phyloP scores from a whole-genome alignment of 1,140 invertebrate genomes.

The Sinonovacula constricta region DNA sequence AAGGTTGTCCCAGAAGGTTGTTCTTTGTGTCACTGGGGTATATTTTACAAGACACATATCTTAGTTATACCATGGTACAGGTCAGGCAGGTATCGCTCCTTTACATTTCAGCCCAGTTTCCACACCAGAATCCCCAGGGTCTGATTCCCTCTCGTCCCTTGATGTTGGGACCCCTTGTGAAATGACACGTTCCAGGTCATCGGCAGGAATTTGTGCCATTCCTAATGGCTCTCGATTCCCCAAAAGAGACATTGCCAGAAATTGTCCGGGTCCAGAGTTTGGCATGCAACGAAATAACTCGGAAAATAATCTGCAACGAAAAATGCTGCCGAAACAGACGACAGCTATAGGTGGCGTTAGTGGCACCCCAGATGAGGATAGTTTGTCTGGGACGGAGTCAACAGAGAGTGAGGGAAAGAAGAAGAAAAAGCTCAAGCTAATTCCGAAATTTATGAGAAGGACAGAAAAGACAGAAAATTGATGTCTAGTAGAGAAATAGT shows the following conservation, averaged over 20 bases:
- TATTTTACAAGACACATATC: too few relatives aligned
- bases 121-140: slow-evolving; percentile 33
- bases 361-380: slow-evolving; percentile 37
- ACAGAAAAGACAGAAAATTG: too few relatives aligned
- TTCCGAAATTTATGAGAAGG: slow-evolving; percentile 49
- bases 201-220: not conserved
- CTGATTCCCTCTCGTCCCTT: slow-evolving; percentile 9
- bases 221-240: slow-evolving; percentile 36
- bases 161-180: not conserved
- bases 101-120: slow-evolving; percentile 28
- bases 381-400: slow-evolving; percentile 40
- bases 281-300: slow-evolving; percentile 15
- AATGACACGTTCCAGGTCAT: slow-evolving; percentile 31
- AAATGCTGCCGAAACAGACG: slow-evolving; percentile 30
- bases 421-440: slow-evolving; percentile 46
- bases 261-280: not conserved
- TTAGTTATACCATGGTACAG: too few relatives aligned
- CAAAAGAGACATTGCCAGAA: not conserved
- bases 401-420: slow-evolving; percentile 44
- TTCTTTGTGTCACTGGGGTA: too few relatives aligned
- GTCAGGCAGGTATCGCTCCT: too few relatives aligned
- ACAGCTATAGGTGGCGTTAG: slow-evolving; percentile 33
- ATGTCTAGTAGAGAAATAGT: too few relatives aligned
- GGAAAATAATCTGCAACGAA: slow-evolving; percentile 28
- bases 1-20: too few relatives aligned